Evolutionary conservation across 2,113 vertebrate genomes (phyloP), one percentile per base, ranked within the genome.

Genomic region (Barbus barbus): DNA sequence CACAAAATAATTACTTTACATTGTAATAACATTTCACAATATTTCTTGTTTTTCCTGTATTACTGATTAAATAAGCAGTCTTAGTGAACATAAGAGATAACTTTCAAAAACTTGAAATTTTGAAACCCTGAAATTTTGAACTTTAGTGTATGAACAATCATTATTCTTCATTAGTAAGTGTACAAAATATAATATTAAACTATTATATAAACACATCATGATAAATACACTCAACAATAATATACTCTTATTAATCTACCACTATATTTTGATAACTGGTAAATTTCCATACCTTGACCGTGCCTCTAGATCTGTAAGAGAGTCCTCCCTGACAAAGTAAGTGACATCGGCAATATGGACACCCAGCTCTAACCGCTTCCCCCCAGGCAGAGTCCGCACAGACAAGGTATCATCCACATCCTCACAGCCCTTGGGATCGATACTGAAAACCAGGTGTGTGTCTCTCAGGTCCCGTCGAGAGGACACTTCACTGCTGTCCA

Each of bases 321-420:
- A 97, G 14, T 95, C 95, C 16, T 95, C 90, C 1, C 85, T 48
- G 78, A 99, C 96, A 0, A 99, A 99, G 86, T 99, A 94, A 0
- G 97, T 97, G 16, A 99, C 98, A 0, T 99, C 97, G 0, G 98
- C 97, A 12, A 99, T 99, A 90, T 99, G 98, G 26, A 99, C 97
- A 0, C 97, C 98, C 0, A 99, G 94, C 90, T 99, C 98, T 4
- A 99, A 92, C 2, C 81, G 73, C 69, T 90, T 89, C 8, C 95
- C 95, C 0, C 85, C 92, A 0, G 87, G 88, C 13, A 99, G 91
- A 20, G 86, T 38, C 31, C 95, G 91, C 26, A 98, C 86, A 0
- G 98, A 99, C 12, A 99, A 90, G 0, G 97, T 89, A 18, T 99
- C 98, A 6, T 99, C 98, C 46, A 99, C 98, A 8, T 99, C 98